Conservation (phyloP, 1,140 invertebrate genomes). For the Lepidurus apus region DNA sequence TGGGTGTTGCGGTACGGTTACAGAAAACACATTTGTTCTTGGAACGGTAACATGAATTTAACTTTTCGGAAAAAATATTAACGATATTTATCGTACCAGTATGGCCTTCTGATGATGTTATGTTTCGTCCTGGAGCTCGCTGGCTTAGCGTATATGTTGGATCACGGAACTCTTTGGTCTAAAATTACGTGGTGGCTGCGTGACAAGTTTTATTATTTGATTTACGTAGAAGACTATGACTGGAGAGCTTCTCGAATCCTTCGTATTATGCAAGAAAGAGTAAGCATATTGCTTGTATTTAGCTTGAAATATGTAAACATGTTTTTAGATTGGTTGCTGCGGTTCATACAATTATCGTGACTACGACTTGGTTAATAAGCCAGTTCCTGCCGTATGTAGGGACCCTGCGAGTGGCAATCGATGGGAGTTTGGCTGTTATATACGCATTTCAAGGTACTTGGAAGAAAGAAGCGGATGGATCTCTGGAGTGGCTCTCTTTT, state of each 20-base stretch:
- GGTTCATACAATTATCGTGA: constrained; percentile 75
- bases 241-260: constrained; percentile 54
- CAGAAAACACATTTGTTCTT: constrained; percentile 40
- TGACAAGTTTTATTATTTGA: constrained; percentile 61
- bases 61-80: background rate
- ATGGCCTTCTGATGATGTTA: constrained; percentile 60
- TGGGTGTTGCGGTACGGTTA: constrained; percentile 55
- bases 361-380: constrained; percentile 65
- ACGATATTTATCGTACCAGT: constrained; percentile 47
- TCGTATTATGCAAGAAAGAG: constrained; percentile 75
- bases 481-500: constrained; percentile 65
- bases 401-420: constrained; percentile 81
- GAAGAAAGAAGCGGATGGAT: constrained; percentile 75
- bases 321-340: constrained; percentile 70
- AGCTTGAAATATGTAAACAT: background rate
- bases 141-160: constrained; percentile 68
- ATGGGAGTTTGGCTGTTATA: constrained; percentile 77
- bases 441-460: constrained; percentile 76
- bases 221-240: constrained; percentile 62
- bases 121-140: constrained; percentile 64
- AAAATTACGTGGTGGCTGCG: constrained; percentile 66
- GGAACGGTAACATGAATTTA: constrained; percentile 38
- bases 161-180: constrained; percentile 71
- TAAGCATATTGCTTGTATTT: constrained; percentile 48
- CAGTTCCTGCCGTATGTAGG: constrained; percentile 70